Percentiles rank a stretch among this genome's conserved stretches.
Evolutionary conservation across 2,113 vertebrate genomes (phyloP).

Genomic region (Gopherus evgoodei): DNA sequence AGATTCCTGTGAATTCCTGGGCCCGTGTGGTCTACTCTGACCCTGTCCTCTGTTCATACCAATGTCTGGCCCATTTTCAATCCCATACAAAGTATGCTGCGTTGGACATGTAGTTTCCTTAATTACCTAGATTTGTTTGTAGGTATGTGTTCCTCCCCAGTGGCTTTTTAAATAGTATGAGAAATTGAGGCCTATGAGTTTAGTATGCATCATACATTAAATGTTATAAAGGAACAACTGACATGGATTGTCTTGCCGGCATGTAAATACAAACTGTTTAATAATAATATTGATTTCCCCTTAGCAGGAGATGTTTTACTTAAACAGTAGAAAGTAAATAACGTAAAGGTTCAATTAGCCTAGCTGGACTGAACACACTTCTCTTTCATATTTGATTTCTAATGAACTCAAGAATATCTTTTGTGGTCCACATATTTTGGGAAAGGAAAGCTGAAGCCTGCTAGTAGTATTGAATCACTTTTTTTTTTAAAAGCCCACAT

Average conservation of each 20-base stretch:
- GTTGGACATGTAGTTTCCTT: fast-evolving
- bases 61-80: background rate
- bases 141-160: background rate
- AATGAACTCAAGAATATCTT: background rate
- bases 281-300: background rate
- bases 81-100: background rate
- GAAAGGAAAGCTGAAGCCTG: background rate
- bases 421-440: background rate
- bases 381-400: background rate
- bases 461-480: background rate
- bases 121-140: fast-evolving
- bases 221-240: background rate
- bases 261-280: slow-evolving; percentile 2
- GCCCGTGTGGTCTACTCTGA: background rate
- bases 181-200: background rate
- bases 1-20: background rate
- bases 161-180: background rate
- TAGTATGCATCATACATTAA: background rate
- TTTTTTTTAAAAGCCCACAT: background rate
- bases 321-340: slow-evolving; percentile 25
- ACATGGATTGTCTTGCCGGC: background rate
- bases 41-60: background rate
- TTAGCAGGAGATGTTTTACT: slow-evolving; percentile 10
- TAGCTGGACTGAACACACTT: background rate
- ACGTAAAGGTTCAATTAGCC: slow-evolving; percentile 45